phyloP scores from a whole-genome alignment of 2,797 vertebrate species.

The Pachyuromys duprasi region DNA sequence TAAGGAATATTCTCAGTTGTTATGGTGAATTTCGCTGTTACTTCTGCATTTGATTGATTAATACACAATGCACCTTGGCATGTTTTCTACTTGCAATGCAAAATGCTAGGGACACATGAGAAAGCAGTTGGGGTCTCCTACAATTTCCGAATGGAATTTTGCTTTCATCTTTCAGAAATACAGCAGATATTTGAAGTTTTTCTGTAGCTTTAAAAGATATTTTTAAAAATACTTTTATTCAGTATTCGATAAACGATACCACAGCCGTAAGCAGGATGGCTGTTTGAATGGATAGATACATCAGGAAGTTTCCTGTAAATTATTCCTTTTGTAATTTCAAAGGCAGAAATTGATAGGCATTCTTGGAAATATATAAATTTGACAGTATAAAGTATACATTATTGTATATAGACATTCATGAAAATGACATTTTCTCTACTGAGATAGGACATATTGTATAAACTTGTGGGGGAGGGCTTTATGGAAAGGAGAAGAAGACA shows the following conservation, averaged over 20 bases:
- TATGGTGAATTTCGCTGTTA: conserved; percentile 83
- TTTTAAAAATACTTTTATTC: conserved; percentile 59
- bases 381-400: conserved; percentile 68
- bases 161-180: conserved; percentile 81
- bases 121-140: conserved; percentile 72
- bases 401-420: conserved; percentile 24
- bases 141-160: conserved; percentile 79
- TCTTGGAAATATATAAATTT: conserved; percentile 65
- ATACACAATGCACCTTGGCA: conserved; percentile 86
- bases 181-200: conserved; percentile 11
- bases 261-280: conserved; percentile 58
- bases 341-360: conserved; percentile 65
- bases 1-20: conserved; percentile 84
- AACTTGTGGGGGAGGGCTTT: background rate
- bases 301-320: conserved; percentile 80
- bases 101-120: conserved; percentile 83
- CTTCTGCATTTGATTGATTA: conserved; percentile 89
- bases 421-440: background rate
- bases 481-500: background rate
- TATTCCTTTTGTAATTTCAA: conserved; percentile 75
- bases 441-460: background rate
- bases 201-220: conserved; percentile 68
- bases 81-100: conserved; percentile 86
- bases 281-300: conserved; percentile 79
- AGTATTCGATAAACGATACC: conserved; percentile 78